Base-by-base conservation (phyloP, 1,140 invertebrate genomes). In the Dendroctonus valens region DNA sequence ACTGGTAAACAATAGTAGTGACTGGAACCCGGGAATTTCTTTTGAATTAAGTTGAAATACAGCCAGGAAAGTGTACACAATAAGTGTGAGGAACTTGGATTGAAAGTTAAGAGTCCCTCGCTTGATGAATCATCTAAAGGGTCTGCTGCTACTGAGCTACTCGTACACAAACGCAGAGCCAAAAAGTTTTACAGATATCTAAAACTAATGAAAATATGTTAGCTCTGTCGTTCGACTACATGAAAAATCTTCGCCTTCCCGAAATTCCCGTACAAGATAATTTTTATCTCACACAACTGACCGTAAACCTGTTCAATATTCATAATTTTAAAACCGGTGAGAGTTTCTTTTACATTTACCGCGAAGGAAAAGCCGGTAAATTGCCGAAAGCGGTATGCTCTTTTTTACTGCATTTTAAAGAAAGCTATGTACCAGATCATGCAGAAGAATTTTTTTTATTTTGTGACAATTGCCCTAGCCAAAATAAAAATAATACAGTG, bases 401-500 rank as follows among this genome's bases (percentile, higher is more conserved):
- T 7, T 44, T 44, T 44, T n/a, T 44, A n/a, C n/a, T 44, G 42
- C 42, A 44, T 7, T 44, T 7, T 44, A n/a, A 7, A 7, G 42
- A 44, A 7, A n/a, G 42, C 42, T 44, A 44, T n/a, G 42, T 44
- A 7, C 7, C 7, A 44, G n/a, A 44, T 44, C 7, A 44, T 44
- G n/a, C n/a, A 7, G n/a, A 7, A 44, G 42, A 44, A 44, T n/a
- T 44, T 7, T n/a, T 7, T 7, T n/a, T 44, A 44, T 44, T 44
- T n/a, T 44, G 42, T 44, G 42, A 44, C n/a, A 44, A 44, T n/a
- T 44, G 42, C n/a, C 42, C 42, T 53, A 48, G 39, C 50, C 59
- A 75, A 63, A 75, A 74, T 67, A 59, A 65, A 60, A 63, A 58
- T 58, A 7, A 59, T 37, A 26, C 49, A 15, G 41, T 62, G 50